Evolutionary conservation across 2,888 invertebrate species (phyloP).

Genomic region (Ophioninae sp.): DNA sequence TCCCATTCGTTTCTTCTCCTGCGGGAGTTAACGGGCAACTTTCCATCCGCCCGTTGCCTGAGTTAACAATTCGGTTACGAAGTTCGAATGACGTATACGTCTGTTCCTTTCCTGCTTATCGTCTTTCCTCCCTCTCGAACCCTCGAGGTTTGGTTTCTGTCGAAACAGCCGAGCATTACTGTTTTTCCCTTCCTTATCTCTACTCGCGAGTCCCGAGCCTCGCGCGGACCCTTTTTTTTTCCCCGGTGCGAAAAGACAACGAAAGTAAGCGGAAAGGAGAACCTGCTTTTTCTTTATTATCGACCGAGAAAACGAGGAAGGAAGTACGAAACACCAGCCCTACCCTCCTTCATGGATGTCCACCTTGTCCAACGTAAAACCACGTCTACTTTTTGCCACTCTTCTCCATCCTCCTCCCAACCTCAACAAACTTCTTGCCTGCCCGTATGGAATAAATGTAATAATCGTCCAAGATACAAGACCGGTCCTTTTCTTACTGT

Average conservation of each 20-base stretch:
- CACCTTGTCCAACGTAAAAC: constrained; percentile 15
- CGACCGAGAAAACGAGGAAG: constrained; percentile 6
- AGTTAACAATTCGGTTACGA: constrained; percentile 79
- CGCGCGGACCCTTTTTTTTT: constrained; percentile 21
- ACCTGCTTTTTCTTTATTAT: constrained; percentile 3
- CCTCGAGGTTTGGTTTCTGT: constrained; percentile 14
- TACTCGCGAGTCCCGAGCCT: not conserved
- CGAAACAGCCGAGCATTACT: constrained; percentile 5
- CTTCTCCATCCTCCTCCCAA: constrained; percentile 13
- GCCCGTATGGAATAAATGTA: constrained; percentile 38
- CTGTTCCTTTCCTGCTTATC: constrained; percentile 42
- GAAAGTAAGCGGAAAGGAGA: not conserved
- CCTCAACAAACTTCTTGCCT: constrained; percentile 30
- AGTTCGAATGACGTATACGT: constrained; percentile 67
- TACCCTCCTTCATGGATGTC: not conserved
- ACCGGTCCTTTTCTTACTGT: not conserved
- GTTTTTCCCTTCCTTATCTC: constrained; percentile 1
- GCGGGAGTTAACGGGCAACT: constrained; percentile 74
- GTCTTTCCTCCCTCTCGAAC: not conserved
- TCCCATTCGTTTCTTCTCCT: constrained; percentile 65
- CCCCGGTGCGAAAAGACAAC: not conserved
- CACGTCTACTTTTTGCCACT: not conserved
- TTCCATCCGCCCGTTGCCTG: constrained; percentile 69
- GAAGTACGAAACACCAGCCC: constrained; percentile 7
- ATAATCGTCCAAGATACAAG: constrained; percentile 38